These are phyloP conservation scores for Drosophila peninsularis DNA, from an alignment of 2,888 invertebrate species.

Conservation along the genomic window DNA sequence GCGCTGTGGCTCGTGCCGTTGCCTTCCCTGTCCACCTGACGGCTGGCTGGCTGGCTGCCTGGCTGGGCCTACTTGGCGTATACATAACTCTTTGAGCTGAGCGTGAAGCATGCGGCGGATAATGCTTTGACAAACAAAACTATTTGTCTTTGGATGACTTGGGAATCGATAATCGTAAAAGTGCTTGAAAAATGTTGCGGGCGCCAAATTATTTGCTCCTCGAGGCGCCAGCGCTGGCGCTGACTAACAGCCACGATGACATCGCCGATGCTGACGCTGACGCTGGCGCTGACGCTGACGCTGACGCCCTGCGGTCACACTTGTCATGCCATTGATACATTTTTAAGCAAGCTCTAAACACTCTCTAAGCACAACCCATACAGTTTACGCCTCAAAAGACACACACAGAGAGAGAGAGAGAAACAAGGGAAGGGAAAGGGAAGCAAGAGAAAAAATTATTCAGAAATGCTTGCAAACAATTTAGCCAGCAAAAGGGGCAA, in stretches of 20 bases:
- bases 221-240: constrained; percentile 35
- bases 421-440: background rate
- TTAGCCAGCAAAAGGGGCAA: constrained; percentile 56
- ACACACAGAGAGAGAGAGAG: constrained; percentile 1
- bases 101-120: constrained; percentile 37
- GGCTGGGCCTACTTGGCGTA: constrained; percentile 40
- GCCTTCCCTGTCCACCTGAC: constrained; percentile 27
- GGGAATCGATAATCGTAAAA: constrained; percentile 71
- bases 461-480: constrained; percentile 82
- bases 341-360: constrained; percentile 80
- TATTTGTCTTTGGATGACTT: constrained; percentile 72
- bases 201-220: constrained; percentile 49
- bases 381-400: constrained; percentile 61
- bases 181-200: constrained; percentile 65
- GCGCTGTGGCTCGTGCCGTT: constrained; percentile 5
- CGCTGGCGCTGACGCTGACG: constrained; percentile 24
- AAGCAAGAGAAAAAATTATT: constrained; percentile 69
- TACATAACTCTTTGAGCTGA: constrained; percentile 49
- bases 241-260: constrained; percentile 15
- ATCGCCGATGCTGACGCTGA: constrained; percentile 17
- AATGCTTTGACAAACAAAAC: constrained; percentile 74
- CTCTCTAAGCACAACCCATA: constrained; percentile 75
- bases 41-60: background rate
- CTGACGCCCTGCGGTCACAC: constrained; percentile 64
- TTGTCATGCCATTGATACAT: constrained; percentile 77